phyloP scores from a whole-genome alignment of 2,113 vertebrate species.

The Zapornia atra region DNA sequence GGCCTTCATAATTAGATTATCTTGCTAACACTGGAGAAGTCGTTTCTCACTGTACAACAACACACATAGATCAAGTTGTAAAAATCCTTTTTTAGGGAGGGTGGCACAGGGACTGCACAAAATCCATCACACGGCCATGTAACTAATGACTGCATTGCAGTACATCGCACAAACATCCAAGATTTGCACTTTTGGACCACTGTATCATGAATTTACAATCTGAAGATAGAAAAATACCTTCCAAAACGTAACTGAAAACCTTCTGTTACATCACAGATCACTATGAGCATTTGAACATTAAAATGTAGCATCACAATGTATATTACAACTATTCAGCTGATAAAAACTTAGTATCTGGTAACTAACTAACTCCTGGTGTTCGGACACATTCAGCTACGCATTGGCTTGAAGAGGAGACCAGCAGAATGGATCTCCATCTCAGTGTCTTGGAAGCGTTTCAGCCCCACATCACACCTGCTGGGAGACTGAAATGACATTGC shows the following conservation, averaged over 20 bases:
- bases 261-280: background rate
- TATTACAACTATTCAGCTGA: background rate
- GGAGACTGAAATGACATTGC: background rate
- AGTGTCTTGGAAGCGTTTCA: background rate
- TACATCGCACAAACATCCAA: background rate
- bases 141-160: background rate
- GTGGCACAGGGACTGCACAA: background rate
- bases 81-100: background rate
- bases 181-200: background rate
- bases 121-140: background rate
- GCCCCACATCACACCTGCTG: background rate
- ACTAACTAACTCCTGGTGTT: background rate
- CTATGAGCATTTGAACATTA: background rate
- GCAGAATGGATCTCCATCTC: background rate
- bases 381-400: background rate
- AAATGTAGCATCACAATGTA: background rate
- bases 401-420: background rate
- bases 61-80: background rate
- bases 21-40: background rate
- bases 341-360: background rate
- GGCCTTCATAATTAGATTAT: background rate
- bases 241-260: background rate
- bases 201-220: background rate
- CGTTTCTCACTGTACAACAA: background rate
- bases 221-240: background rate